Conservation (phyloP, 2,113 vertebrate species). For the Ictalurus punctatus region DNA sequence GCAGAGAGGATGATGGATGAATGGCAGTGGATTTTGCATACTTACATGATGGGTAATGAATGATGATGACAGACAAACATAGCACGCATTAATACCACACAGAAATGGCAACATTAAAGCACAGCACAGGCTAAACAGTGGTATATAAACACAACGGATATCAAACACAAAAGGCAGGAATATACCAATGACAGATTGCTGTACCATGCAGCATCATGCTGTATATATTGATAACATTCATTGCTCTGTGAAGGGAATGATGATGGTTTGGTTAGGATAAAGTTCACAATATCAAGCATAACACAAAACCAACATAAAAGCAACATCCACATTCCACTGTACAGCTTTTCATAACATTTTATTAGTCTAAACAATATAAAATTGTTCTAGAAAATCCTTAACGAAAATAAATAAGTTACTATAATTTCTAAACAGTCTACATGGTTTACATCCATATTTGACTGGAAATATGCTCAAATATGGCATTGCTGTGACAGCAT, state of each 20-base stretch:
- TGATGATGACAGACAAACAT: conserved; percentile 37
- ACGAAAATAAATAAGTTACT: not conserved
- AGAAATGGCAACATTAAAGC: conserved; percentile 4
- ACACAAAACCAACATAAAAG: conserved; percentile 28
- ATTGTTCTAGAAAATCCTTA: conserved; percentile 19
- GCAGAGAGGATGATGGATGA: conserved; percentile 20
- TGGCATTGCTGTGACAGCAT: not conserved
- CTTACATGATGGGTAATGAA: conserved; percentile 27
- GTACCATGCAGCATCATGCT: conserved; percentile 50
- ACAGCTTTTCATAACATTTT: not conserved
- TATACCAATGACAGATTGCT: conserved; percentile 37
- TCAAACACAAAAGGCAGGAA: conserved; percentile 9
- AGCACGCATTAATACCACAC: conserved; percentile 1
- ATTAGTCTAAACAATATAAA: not conserved
- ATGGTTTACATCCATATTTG: not conserved
- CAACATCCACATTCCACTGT: conserved; percentile 33
- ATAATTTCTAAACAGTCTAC: not conserved
- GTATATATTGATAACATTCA: conserved; percentile 6
- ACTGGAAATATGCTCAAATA: not conserved
- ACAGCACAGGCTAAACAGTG: not conserved
- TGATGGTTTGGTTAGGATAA: conserved; percentile 15
- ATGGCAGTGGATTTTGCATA: conserved; percentile 35
- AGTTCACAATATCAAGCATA: not conserved
- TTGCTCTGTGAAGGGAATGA: conserved; percentile 42
- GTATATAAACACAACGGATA: conserved; percentile 26